phyloP scores from a whole-genome alignment of 2,113 vertebrate species.

The Sinosuthora webbiana region DNA sequence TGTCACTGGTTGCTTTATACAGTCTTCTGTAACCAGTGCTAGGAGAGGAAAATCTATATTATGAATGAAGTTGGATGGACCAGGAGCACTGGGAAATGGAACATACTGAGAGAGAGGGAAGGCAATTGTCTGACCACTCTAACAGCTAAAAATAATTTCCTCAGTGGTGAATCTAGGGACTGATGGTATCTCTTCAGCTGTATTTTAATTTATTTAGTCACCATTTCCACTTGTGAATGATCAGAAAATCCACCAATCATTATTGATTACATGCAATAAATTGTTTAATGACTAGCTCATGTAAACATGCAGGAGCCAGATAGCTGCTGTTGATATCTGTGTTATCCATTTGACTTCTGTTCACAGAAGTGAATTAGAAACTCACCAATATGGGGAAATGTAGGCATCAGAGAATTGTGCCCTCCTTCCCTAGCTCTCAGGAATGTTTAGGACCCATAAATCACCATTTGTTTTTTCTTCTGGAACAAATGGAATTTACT shows the following conservation, averaged over 20 bases:
- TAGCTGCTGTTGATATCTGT: not conserved
- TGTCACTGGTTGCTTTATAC: not conserved
- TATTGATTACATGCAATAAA: not conserved
- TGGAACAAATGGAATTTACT: not conserved
- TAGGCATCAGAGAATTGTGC: not conserved
- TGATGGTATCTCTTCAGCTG: not conserved
- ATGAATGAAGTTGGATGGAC: not conserved
- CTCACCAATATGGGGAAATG: fast-evolving
- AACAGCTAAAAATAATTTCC: not conserved
- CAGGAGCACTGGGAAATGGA: not conserved
- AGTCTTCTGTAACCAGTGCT: not conserved
- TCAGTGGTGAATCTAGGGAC: not conserved
- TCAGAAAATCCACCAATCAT: not conserved
- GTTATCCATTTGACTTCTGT: not conserved
- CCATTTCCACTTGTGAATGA: not conserved
- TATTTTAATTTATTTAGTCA: not conserved
- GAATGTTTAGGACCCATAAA: not conserved
- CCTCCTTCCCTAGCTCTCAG: not conserved
- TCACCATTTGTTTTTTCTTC: not conserved
- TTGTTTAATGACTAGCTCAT: not conserved
- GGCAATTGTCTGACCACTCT: not conserved
- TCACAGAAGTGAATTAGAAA: not conserved
- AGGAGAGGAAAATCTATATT: not conserved
- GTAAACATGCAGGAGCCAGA: not conserved
- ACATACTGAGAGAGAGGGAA: not conserved